phyloP scores from a whole-genome alignment of 2,113 vertebrate species.

The Vidua chalybeata region DNA sequence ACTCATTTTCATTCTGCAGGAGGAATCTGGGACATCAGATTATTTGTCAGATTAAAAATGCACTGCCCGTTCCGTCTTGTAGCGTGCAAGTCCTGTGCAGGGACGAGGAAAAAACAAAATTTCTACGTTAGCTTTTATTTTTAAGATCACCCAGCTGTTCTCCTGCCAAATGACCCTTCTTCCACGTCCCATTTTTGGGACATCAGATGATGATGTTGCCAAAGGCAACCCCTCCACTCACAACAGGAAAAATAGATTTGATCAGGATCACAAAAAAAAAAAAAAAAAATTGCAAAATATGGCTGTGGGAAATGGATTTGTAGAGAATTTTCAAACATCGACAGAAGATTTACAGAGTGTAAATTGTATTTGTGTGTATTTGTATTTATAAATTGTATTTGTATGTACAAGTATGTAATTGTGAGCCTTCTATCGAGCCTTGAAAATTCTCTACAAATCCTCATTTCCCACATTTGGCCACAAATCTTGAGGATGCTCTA shows the following conservation, averaged over 20 bases:
- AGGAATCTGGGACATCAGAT: slow-evolving; percentile 6
- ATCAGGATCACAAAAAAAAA: not conserved
- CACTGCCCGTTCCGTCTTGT: not conserved
- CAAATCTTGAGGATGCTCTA: not conserved
- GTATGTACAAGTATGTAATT: too few relatives aligned
- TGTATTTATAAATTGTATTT: not conserved
- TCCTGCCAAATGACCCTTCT: not conserved
- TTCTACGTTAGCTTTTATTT: not conserved
- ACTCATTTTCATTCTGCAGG: not conserved
- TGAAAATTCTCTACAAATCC: not conserved
- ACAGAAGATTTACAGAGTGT: not conserved
- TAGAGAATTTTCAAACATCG: not conserved
- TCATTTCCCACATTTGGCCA: not conserved
- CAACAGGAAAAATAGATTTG: not conserved
- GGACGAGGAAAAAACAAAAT: not conserved
- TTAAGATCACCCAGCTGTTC: not conserved
- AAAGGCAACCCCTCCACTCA: not conserved
- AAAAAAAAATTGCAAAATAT: not conserved
- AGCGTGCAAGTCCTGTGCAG: not conserved
- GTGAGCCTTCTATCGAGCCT: not conserved
- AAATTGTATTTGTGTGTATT: too few relatives aligned
- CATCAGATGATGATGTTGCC: not conserved
- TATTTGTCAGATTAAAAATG: slow-evolving; percentile 19
- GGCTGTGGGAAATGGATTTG: not conserved
- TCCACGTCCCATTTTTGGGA: not conserved